A percentile compares a stretch with the other conserved stretches of the same genome.
Conservation (phyloP, 37 sponge, comb jelly and placozoan genomes). For the Tethya wilhelma region DNA sequence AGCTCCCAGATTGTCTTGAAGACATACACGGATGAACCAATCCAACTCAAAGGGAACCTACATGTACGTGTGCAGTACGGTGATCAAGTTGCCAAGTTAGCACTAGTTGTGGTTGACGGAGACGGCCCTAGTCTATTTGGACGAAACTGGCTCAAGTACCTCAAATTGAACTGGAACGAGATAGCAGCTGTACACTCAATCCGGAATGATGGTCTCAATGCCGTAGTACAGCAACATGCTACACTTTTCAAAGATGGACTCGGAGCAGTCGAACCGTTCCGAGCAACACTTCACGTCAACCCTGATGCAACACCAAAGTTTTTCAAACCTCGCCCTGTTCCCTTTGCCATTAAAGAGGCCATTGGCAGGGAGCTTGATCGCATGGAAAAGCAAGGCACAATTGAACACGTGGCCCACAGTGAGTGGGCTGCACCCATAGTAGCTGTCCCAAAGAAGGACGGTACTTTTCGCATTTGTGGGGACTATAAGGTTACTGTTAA, state of each 20-base stretch:
- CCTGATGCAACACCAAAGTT: constrained; percentile 25
- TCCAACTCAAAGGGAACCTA: neutral
- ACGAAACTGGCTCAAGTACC: neutral
- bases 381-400: constrained; percentile 16
- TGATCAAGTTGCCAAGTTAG: neutral
- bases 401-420: constrained; percentile 20
- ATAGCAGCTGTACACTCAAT: too few species aligned
- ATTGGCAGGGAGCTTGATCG: constrained; percentile 20
- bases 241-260: too few species aligned
- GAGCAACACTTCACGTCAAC: constrained; percentile 17
- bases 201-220: too few species aligned
- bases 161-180: neutral
- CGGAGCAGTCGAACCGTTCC: too few species aligned
- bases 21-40: neutral
- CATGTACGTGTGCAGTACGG: neutral
- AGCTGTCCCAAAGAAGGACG: constrained; percentile 15
- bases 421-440: constrained; percentile 75
- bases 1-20: neutral
- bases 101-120: neutral
- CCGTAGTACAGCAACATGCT: too few species aligned
- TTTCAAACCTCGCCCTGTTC: constrained; percentile 18
- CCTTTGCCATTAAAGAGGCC: constrained; percentile 18
- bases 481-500: constrained; percentile 52
- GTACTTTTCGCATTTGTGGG: constrained; percentile 35
- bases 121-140: too few species aligned